phyloP scores from a whole-genome alignment of 1,140 invertebrate species.

The Eumeta japonica region DNA sequence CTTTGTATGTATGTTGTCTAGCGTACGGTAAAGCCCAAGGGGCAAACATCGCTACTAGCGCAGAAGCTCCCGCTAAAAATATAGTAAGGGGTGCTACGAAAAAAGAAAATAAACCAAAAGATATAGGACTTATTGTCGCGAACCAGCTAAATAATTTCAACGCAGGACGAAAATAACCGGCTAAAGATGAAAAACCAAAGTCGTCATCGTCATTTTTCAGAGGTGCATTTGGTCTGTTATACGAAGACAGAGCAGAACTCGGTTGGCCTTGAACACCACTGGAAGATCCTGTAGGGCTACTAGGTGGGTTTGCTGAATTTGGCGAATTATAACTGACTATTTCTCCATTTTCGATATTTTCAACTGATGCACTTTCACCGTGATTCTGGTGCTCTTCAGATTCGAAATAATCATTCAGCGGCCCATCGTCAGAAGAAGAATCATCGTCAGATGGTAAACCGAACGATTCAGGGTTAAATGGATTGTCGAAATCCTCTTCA shows the following conservation, averaged over 20 bases:
- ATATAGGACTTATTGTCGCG: conserved; percentile 38
- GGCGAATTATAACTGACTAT: conserved; percentile 36
- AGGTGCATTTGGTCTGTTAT: conserved; percentile 22
- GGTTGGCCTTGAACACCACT: conserved; percentile 12
- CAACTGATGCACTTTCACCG: conserved; percentile 28
- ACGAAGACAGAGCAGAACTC: conserved; percentile 22
- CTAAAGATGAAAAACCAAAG: conserved; percentile 32
- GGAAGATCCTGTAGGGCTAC: not conserved
- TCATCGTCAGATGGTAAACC: conserved; percentile 28
- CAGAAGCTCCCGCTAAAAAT: conserved; percentile 34
- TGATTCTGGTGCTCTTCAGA: conserved; percentile 30
- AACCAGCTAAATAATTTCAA: conserved; percentile 37
- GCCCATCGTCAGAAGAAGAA: conserved; percentile 20
- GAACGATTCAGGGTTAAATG: conserved; percentile 32
- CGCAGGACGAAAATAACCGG: conserved; percentile 37
- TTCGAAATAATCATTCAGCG: conserved; percentile 24
- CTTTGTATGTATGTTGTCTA: conserved; percentile 33
- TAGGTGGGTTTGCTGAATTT: conserved; percentile 17
- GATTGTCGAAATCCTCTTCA: conserved; percentile 31
- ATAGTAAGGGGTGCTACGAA: conserved; percentile 39
- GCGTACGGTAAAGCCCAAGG: conserved; percentile 32
- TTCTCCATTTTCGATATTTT: conserved; percentile 27
- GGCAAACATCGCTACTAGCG: conserved; percentile 31
- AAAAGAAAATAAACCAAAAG: conserved; percentile 35
- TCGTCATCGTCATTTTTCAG: conserved; percentile 30